Base-by-base conservation (phyloP, 2,888 invertebrate genomes). In the Urechis unicinctus region DNA sequence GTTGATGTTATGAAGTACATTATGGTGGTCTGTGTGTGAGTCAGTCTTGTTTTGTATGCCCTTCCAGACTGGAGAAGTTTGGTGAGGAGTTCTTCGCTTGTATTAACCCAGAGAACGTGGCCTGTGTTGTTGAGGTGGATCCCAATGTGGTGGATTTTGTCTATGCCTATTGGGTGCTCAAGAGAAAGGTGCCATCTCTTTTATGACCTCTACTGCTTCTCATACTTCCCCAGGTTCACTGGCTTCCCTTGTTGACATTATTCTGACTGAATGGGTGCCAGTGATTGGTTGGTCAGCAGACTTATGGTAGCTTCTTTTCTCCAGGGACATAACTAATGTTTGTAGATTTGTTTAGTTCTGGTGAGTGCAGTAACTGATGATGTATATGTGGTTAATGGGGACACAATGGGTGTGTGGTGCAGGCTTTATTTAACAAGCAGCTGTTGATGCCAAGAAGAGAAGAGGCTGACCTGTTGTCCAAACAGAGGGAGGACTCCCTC, bases 91-190 rank as follows among this genome's bases (percentile, higher is more conserved):
- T 96, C 78, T 91, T 90, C 78, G 88, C 87, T 71, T 90, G 92
- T 72, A 93, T 95, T 21, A 87, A 85, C 69, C 82, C 88, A 30
- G 53, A 61, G 22, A 68, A 71, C 29, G 63, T 74, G 2, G 70
- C 77, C 9, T 84, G 86, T 64, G 28, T 91, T 44, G 91, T 92
- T 72, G 84, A 85, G 68, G 25, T 58, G 24, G 36, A 50, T 21
- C 28, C 48, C n/a, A 91, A 92, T 67, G 87, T 89, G 52, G 85
- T 95, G 59, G 85, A 87, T 68, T 87, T 88, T 68, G 89, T 96
- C 69, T 94, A 89, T 77, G 89, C 91, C 76, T 98, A 94, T 78
- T 98, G 97, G 97, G 93, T 93, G 78, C 80, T 96, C 59, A 97
- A 96, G 78, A 84, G 97, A 75, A 78, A 75, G 75, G 81, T 81